Percentiles rank a stretch among this genome's conserved stretches.
phyloP scores from a whole-genome alignment of 1,140 invertebrate genomes.

The Bradysia coprophila region DNA sequence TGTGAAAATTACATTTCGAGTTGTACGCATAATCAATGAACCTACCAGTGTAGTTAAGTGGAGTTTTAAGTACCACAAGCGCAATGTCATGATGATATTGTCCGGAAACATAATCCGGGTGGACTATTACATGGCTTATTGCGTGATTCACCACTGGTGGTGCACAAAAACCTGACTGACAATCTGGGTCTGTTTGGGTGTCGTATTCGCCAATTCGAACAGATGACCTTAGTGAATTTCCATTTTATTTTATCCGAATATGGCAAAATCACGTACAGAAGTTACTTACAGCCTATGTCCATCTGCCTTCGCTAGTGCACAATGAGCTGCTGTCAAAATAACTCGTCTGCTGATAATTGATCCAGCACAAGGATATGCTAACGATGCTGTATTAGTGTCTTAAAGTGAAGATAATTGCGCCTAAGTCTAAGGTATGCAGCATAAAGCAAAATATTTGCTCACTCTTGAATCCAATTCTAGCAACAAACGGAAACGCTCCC shows the following conservation, averaged over 20 bases:
- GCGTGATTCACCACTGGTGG: slow-evolving; percentile 38
- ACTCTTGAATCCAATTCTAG: slow-evolving; percentile 44
- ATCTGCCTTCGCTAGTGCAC: slow-evolving; percentile 43
- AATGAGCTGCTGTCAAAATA: slow-evolving; percentile 50
- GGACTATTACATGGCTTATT: slow-evolving; percentile 42
- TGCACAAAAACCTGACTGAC: slow-evolving; percentile 40
- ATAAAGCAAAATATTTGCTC: slow-evolving; percentile 8
- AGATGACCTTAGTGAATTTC: slow-evolving; percentile 23
- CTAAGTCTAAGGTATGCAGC: background rate
- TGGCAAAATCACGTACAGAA: background rate
- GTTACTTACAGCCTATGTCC: slow-evolving; percentile 42
- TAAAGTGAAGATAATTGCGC: slow-evolving; percentile 4
- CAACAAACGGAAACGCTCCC: slow-evolving; percentile 45
- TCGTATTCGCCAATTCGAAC: slow-evolving; percentile 47
- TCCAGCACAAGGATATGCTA: slow-evolving; percentile 46
- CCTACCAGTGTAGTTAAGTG: slow-evolving; percentile 45
- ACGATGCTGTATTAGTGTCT: slow-evolving; percentile 37
- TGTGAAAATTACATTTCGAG: slow-evolving; percentile 12
- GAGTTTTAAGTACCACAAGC: slow-evolving; percentile 37
- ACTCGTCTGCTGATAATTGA: slow-evolving; percentile 37
- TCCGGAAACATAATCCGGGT: slow-evolving; percentile 44
- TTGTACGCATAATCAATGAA: no score
- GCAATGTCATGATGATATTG: slow-evolving; percentile 49
- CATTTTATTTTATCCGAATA: background rate
- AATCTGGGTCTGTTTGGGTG: slow-evolving; percentile 38